These are phyloP conservation scores for Limnothrissa miodon DNA, from an alignment of 2,113 vertebrate species.

Conservation along the genomic window DNA sequence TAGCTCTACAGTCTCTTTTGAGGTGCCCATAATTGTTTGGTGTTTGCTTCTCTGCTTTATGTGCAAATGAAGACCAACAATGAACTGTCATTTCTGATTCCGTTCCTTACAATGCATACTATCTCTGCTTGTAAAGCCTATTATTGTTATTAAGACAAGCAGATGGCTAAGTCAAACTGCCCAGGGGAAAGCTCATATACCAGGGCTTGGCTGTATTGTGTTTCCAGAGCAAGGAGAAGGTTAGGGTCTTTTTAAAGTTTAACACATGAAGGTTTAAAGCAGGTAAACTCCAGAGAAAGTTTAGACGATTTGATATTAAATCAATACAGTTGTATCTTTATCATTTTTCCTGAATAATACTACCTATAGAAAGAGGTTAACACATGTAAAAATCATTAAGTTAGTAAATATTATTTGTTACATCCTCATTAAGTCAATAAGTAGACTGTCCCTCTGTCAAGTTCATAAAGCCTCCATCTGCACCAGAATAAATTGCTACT, in stretches of 20 bases:
- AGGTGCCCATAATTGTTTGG: constrained; percentile 20
- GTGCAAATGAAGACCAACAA: neutral
- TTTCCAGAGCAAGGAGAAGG: neutral
- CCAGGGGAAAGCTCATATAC: neutral
- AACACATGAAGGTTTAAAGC: no score
- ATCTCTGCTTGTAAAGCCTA: neutral
- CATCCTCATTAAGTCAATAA: constrained; percentile 3
- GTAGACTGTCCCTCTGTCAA: neutral
- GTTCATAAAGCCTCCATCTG: constrained; percentile 16
- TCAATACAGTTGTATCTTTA: no score
- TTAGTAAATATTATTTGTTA: neutral
- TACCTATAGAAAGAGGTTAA: no score
- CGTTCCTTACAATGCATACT: neutral
- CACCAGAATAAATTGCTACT: neutral
- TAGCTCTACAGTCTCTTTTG: constrained; percentile 20
- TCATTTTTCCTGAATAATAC: no score
- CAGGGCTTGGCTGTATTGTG: neutral
- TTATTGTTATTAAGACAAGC: neutral
- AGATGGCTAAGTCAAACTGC: neutral
- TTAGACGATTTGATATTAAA: no score
- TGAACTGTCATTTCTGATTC: constrained; percentile 4
- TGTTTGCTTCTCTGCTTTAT: neutral
- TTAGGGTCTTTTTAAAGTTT: no score
- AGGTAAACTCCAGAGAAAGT: no score
- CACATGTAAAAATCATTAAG: no score